Percentiles rank a stretch among this genome's conserved stretches.
Conservation (phyloP, 64 coral and sea anemone genomes). For the Montipora cactus region DNA sequence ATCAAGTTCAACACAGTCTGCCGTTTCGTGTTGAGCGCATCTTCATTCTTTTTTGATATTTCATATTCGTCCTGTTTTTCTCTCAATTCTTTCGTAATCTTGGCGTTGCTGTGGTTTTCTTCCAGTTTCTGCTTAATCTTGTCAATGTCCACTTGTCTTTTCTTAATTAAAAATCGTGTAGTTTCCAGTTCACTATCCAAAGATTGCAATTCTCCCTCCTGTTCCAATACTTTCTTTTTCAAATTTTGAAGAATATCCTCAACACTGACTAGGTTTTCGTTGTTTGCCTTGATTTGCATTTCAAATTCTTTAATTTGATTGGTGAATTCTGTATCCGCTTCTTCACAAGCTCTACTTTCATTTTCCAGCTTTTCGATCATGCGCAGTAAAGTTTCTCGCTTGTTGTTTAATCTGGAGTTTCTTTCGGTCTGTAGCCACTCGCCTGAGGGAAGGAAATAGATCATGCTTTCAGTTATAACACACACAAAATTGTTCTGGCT, state of each 20-base stretch:
- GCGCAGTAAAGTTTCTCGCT: slow-evolving; percentile 78
- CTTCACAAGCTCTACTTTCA: slow-evolving; percentile 78
- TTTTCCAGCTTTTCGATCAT: slow-evolving; percentile 96
- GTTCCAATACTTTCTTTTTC: slow-evolving; percentile 79
- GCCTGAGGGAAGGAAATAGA: neutral
- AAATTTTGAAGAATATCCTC: slow-evolving; percentile 80
- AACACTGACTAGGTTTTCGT: slow-evolving; percentile 67
- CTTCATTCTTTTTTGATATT: slow-evolving; percentile 72
- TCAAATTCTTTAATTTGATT: slow-evolving; percentile 85
- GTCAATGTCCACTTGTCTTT: slow-evolving; percentile 78
- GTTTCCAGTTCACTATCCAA: slow-evolving; percentile 84
- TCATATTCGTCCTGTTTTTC: slow-evolving; percentile 78
- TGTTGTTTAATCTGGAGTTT: slow-evolving; percentile 47
- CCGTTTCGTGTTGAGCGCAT: slow-evolving; percentile 72
- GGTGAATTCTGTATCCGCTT: slow-evolving; percentile 60
- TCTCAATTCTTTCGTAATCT: slow-evolving; percentile 77
- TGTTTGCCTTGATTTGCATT: slow-evolving; percentile 75
- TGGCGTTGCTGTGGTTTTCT: slow-evolving; percentile 53
- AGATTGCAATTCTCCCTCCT: slow-evolving; percentile 65
- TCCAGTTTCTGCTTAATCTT: slow-evolving; percentile 77
- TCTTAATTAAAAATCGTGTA: slow-evolving; percentile 83
- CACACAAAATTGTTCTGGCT: neutral
- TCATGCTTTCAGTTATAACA: neutral
- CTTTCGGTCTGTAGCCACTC: slow-evolving; percentile 35
- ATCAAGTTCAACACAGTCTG: slow-evolving; percentile 78